These are phyloP conservation scores for Thelaira solivaga DNA, from an alignment of 2,888 invertebrate genomes.

Conservation along the genomic window DNA sequence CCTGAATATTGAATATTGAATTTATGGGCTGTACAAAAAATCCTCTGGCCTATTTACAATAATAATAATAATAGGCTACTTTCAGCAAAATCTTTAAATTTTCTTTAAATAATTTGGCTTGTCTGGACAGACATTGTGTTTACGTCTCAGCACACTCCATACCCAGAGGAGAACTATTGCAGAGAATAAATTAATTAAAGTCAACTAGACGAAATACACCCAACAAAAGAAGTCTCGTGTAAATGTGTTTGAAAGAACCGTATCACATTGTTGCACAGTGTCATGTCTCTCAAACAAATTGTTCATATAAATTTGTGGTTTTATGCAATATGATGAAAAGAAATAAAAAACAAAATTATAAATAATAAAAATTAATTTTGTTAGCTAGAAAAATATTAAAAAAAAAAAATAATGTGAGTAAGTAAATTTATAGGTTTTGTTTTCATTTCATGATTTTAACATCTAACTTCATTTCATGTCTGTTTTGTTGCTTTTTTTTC, in stretches of 20 bases:
- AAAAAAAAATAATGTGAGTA: slow-evolving; percentile 16
- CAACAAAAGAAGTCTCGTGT: background rate
- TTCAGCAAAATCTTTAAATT: too few species aligned
- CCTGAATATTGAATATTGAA: too few species aligned
- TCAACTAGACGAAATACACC: too few species aligned
- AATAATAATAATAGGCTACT: too few species aligned
- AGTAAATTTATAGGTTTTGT: slow-evolving; percentile 22
- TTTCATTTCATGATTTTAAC: slow-evolving; percentile 12
- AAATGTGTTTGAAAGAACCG: too few species aligned
- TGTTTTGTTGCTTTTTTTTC: background rate
- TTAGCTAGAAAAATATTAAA: slow-evolving; percentile 7
- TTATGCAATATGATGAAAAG: slow-evolving; percentile 36
- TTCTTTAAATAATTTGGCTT: too few species aligned
- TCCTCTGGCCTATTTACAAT: too few species aligned
- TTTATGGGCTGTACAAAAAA: too few species aligned
- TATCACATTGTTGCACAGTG: background rate
- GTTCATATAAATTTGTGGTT: slow-evolving; percentile 28
- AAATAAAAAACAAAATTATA: slow-evolving; percentile 12
- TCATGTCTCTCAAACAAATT: slow-evolving; percentile 37
- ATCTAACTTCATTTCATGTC: slow-evolving; percentile 12
- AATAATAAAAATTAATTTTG: slow-evolving; percentile 31
- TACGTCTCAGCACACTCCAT: too few species aligned
- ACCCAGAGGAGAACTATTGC: too few species aligned
- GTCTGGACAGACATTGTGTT: too few species aligned
- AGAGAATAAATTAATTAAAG: too few species aligned